These are phyloP conservation scores for Saccopteryx bilineata DNA, from an alignment of 2,113 vertebrate species.

Conservation along the genomic window DNA sequence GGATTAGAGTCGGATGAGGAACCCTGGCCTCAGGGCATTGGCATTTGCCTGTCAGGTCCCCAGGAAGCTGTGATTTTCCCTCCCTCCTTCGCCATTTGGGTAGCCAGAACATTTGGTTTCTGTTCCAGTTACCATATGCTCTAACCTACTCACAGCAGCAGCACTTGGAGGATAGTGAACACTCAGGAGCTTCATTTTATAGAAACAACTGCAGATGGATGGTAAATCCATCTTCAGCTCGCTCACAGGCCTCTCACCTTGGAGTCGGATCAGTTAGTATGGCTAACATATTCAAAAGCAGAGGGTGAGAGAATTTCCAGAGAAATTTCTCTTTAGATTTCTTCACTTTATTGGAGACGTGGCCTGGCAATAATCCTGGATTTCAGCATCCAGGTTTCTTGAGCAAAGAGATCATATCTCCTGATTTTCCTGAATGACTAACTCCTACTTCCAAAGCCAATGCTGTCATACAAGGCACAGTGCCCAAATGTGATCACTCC, in stretches of 20 bases:
- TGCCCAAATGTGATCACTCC: slow-evolving; percentile 19
- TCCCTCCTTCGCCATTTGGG: background rate
- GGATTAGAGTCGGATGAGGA: background rate
- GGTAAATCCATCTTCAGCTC: background rate
- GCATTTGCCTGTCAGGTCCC: background rate
- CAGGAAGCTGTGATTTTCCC: background rate
- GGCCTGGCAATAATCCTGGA: slow-evolving; percentile 2
- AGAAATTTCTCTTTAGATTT: background rate
- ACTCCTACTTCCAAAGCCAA: slow-evolving; percentile 44
- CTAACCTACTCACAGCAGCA: background rate
- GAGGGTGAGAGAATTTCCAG: background rate
- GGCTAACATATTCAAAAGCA: background rate
- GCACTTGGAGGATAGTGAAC: background rate
- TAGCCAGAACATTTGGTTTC: background rate
- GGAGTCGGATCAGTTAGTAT: background rate
- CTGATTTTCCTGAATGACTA: slow-evolving; percentile 60
- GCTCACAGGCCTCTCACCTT: background rate
- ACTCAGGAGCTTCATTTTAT: background rate
- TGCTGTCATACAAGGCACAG: background rate
- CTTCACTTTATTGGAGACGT: background rate
- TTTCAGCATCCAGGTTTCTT: slow-evolving; percentile 51
- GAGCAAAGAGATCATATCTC: slow-evolving; percentile 67
- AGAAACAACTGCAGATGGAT: background rate
- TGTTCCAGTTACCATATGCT: background rate
- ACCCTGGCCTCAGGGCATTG: background rate